Conservation (phyloP, 2,888 invertebrate genomes). For the Marasmarcha lunaedactyla region DNA sequence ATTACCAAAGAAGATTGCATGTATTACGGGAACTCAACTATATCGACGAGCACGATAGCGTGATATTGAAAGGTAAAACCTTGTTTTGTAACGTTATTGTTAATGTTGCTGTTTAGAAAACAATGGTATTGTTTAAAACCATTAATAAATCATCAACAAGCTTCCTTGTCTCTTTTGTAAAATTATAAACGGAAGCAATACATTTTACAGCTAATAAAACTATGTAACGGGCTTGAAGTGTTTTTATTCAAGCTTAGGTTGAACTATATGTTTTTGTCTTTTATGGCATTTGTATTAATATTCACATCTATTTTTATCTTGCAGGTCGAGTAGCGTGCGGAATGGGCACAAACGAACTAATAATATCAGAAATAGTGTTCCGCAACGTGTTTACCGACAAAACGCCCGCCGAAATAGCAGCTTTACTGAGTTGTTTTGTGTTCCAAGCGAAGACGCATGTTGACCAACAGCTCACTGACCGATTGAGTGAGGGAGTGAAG, state of each 20-base stretch:
- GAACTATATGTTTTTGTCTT: too few species aligned
- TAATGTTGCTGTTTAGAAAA: too few species aligned
- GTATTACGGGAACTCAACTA: conserved; percentile 83
- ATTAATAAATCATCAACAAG: too few species aligned
- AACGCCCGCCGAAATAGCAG: conserved; percentile 92
- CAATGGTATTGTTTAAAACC: too few species aligned
- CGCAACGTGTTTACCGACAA: conserved; percentile 89
- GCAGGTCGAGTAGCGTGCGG: conserved; percentile 53
- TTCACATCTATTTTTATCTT: too few species aligned
- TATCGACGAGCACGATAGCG: conserved; percentile 58
- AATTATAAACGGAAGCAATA: too few species aligned
- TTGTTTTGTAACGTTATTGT: background rate
- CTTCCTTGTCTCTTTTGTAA: too few species aligned
- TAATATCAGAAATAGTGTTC: conserved; percentile 94
- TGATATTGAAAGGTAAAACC: conserved; percentile 45
- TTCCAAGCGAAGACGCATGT: conserved; percentile 85
- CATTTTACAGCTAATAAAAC: too few species aligned
- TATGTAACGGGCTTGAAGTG: too few species aligned
- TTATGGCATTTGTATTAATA: too few species aligned
- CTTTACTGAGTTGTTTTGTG: conserved; percentile 91
- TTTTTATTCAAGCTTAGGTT: too few species aligned
- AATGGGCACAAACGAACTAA: conserved; percentile 80
- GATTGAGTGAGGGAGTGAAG: conserved; percentile 74
- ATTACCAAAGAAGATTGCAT: conserved; percentile 85
- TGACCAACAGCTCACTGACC: conserved; percentile 69